These are phyloP conservation scores for Zingel zingel DNA, from an alignment of 2,113 vertebrate species.

Conservation along the genomic window DNA sequence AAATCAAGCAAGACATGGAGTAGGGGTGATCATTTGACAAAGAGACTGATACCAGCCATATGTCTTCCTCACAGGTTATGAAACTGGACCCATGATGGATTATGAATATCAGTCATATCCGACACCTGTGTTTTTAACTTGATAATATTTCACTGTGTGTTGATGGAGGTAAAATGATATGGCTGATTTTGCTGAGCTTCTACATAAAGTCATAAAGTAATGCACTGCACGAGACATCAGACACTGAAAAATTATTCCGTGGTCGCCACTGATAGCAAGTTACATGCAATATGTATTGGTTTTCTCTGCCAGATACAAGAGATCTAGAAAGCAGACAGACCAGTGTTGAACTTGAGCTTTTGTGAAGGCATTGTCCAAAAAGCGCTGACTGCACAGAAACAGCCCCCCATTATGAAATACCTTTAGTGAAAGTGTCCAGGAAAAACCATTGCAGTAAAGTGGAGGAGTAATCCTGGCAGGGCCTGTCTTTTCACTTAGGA, in stretches of 20 bases:
- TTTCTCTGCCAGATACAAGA: slow-evolving; percentile 42
- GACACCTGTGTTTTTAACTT: slow-evolving; percentile 56
- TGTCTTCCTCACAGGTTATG: slow-evolving; percentile 58
- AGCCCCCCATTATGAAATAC: slow-evolving; percentile 19
- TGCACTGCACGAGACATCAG: slow-evolving; percentile 32
- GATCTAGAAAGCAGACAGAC: slow-evolving; percentile 61
- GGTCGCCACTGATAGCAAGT: slow-evolving; percentile 37
- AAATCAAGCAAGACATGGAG: slow-evolving; percentile 52
- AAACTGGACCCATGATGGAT: slow-evolving; percentile 56
- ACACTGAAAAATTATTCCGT: slow-evolving; percentile 37
- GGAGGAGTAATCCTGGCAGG: slow-evolving; percentile 60
- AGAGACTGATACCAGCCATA: slow-evolving; percentile 35
- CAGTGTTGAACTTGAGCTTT: slow-evolving; percentile 41
- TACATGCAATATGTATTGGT: slow-evolving; percentile 49
- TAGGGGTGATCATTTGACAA: slow-evolving; percentile 48
- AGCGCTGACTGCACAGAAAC: slow-evolving; percentile 60
- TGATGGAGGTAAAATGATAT: slow-evolving; percentile 62
- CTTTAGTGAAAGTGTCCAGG: slow-evolving; percentile 66
- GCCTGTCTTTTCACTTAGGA: slow-evolving; percentile 81
- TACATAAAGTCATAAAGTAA: slow-evolving; percentile 36
- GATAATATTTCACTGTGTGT: slow-evolving; percentile 66
- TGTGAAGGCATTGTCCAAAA: slow-evolving; percentile 58
- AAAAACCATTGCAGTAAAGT: slow-evolving; percentile 77
- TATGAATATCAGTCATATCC: slow-evolving; percentile 56
- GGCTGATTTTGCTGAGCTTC: slow-evolving; percentile 69